These are phyloP conservation scores for Ataeniobius toweri DNA, from an alignment of 2,797 vertebrate species.

Conservation along the genomic window DNA sequence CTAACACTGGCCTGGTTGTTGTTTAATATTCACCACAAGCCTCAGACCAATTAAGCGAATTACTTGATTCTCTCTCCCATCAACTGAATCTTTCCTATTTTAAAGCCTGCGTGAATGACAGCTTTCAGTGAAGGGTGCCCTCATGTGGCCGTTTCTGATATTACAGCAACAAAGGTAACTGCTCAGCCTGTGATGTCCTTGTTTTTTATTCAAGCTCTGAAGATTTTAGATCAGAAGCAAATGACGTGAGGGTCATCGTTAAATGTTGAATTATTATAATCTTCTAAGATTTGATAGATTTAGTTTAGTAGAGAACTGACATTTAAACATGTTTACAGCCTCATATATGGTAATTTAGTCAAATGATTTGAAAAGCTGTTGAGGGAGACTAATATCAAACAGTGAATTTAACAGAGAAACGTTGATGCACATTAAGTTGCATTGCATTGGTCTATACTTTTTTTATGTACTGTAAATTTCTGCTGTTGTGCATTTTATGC, in stretches of 20 bases:
- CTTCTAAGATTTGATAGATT: too few relatives aligned
- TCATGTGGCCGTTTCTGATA: conserved; percentile 50
- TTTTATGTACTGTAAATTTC: not conserved
- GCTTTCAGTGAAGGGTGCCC: conserved; percentile 41
- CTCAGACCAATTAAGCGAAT: not conserved
- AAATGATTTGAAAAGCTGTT: not conserved
- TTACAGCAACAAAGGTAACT: conserved; percentile 7
- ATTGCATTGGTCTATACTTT: not conserved
- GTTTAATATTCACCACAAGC: conserved; percentile 16
- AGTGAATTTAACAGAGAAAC: not conserved
- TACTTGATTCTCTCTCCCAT: conserved; percentile 5
- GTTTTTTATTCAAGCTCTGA: not conserved
- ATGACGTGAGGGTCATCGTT: too few relatives aligned
- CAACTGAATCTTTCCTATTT: conserved; percentile 5
- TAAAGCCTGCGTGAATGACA: not conserved
- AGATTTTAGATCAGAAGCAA: not conserved
- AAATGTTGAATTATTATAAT: not conserved
- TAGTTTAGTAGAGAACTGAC: not conserved
- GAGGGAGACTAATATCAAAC: not conserved
- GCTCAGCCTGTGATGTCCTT: not conserved
- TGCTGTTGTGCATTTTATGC: not conserved
- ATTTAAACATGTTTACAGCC: not conserved
- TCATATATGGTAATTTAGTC: not conserved
- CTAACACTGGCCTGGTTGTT: conserved; percentile 11
- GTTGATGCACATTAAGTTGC: not conserved